These are phyloP conservation scores for Typhlomys cinereus DNA, from an alignment of 2,113 vertebrate species.

Conservation along the genomic window DNA sequence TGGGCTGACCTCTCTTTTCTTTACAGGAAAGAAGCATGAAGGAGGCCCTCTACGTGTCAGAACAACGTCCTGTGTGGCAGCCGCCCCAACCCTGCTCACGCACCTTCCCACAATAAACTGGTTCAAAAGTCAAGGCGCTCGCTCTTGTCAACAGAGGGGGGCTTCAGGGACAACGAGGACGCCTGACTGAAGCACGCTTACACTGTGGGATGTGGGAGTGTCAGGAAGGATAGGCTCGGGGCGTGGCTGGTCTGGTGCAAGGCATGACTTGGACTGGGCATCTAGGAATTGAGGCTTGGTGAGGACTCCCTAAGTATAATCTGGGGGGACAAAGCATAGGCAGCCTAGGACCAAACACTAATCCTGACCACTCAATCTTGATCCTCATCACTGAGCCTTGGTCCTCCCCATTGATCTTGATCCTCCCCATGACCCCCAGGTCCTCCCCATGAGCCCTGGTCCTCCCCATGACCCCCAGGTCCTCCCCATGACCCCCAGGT, in stretches of 20 bases:
- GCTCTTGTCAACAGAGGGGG: background rate
- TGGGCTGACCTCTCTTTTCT: background rate
- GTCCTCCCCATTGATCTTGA: too few relatives aligned
- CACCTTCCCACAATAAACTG: conserved; percentile 48
- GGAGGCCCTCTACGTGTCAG: background rate
- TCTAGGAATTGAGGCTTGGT: too few relatives aligned
- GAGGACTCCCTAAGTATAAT: too few relatives aligned
- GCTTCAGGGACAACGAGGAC: fast-evolving
- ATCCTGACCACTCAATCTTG: too few relatives aligned
- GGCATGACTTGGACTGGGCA: background rate
- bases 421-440: too few relatives aligned
- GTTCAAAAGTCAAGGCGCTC: background rate
- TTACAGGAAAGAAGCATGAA: background rate
- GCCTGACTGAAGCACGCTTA: background rate
- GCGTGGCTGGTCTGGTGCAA: background rate
- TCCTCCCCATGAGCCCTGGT: background rate
- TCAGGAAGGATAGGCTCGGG: background rate
- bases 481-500: too few relatives aligned
- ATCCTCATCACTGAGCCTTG: background rate
- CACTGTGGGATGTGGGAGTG: too few relatives aligned
- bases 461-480: too few relatives aligned
- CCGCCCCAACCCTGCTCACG: background rate
- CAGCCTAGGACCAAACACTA: background rate
- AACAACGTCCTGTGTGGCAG: background rate
- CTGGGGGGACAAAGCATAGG: too few relatives aligned